Evolutionary conservation across 2,888 invertebrate species (phyloP).

Genomic region (Heliconius charithonia): DNA sequence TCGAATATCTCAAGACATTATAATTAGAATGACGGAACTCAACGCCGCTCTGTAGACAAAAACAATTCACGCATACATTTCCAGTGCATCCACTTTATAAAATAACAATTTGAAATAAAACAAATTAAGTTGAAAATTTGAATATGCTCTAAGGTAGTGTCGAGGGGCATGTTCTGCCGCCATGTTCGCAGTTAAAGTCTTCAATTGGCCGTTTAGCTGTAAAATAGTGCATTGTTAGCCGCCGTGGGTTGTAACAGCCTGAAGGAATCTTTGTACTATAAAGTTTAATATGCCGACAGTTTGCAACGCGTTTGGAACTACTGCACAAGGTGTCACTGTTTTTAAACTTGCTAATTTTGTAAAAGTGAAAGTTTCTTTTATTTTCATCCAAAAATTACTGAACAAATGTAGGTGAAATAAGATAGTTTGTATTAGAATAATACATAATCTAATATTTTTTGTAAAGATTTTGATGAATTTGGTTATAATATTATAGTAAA

Average conservation of each 20-base stretch:
- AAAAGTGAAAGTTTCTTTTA: no score
- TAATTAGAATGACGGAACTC: background rate
- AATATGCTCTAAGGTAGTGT: conserved; percentile 30
- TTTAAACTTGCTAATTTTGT: background rate
- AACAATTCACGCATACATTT: no score
- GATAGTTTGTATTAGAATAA: no score
- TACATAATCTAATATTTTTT: no score
- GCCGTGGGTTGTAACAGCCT: conserved; percentile 24
- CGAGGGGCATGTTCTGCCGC: conserved; percentile 39
- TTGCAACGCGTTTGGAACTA: background rate
- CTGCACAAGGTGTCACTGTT: background rate
- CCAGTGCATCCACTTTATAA: background rate
- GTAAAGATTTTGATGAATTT: no score
- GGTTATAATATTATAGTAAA: no score
- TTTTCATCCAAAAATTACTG: no score
- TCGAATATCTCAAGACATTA: no score
- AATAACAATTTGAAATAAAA: conserved; percentile 4
- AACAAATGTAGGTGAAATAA: no score
- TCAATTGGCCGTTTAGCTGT: conserved; percentile 39
- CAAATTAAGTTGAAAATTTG: conserved; percentile 15
- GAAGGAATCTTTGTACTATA: conserved; percentile 24
- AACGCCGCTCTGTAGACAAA: background rate
- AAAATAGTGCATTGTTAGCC: conserved; percentile 36
- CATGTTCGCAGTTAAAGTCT: conserved; percentile 42
- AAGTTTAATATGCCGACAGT: conserved; percentile 20